phyloP scores from a whole-genome alignment of 1,140 invertebrate genomes.

The Apis dorsata region DNA sequence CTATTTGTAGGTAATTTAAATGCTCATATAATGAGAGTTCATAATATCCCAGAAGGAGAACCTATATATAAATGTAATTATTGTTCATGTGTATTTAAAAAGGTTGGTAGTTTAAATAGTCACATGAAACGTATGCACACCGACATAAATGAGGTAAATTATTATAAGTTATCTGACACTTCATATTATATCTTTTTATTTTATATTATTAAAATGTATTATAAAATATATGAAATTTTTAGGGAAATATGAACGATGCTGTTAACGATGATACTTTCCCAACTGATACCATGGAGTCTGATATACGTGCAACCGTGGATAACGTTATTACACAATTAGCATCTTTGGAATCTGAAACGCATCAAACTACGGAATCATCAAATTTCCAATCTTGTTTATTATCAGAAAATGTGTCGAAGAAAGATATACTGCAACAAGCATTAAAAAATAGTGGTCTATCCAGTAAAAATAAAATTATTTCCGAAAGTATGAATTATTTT shows the following conservation, averaged over 20 bases:
- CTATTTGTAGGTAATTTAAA: constrained; percentile 82
- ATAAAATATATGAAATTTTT: background rate
- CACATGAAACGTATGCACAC: constrained; percentile 84
- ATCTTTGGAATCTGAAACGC: constrained; percentile 57
- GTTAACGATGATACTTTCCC: background rate
- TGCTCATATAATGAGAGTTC: constrained; percentile 85
- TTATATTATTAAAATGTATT: background rate
- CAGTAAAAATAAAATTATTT: constrained; percentile 63
- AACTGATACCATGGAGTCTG: constrained; percentile 53
- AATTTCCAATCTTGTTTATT: constrained; percentile 8
- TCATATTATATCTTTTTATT: background rate
- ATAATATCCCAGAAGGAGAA: constrained; percentile 81
- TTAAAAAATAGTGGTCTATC: constrained; percentile 82
- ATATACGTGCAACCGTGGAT: constrained; percentile 67
- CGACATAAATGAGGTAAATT: constrained; percentile 51
- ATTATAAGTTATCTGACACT: background rate
- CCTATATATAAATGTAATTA: constrained; percentile 83
- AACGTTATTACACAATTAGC: constrained; percentile 68
- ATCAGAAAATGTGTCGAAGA: constrained; percentile 48
- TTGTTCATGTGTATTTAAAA: constrained; percentile 87
- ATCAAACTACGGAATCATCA: constrained; percentile 7
- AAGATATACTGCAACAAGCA: constrained; percentile 83
- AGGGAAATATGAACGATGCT: background rate
- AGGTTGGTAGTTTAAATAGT: constrained; percentile 86
- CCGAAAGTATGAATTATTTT: constrained; percentile 20